Evolutionary conservation across 2,797 vertebrate species (phyloP).

Genomic region (Sebastiscus albofasciatus): DNA sequence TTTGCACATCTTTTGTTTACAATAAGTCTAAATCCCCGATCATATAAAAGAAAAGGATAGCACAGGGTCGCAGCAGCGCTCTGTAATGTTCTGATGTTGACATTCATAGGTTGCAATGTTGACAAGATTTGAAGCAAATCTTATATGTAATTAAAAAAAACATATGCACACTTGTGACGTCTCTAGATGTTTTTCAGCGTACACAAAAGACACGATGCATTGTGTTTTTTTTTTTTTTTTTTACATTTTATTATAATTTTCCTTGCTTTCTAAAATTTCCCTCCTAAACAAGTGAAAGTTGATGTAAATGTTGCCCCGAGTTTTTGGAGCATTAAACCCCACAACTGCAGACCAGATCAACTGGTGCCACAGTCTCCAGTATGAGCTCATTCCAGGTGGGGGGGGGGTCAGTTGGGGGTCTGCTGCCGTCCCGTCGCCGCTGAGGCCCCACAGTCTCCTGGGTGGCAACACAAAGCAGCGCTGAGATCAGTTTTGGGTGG

Average conservation of each 20-base stretch:
- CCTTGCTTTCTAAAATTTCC: conserved; percentile 60
- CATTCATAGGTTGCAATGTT: conserved; percentile 43
- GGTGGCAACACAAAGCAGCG: conserved; percentile 34
- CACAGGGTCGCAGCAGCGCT: conserved; percentile 4
- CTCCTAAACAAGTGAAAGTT: conserved; percentile 57
- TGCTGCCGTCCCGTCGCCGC: neutral
- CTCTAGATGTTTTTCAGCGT: neutral
- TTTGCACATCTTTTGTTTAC: conserved; percentile 16
- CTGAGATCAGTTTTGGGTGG: conserved; percentile 20
- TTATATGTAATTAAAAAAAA: conserved; percentile 58
- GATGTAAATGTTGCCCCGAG: conserved; percentile 43
- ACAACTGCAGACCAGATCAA: conserved; percentile 57
- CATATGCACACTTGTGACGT: neutral
- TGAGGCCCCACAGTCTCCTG: neutral
- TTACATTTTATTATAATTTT: conserved; percentile 68
- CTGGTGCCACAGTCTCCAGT: conserved; percentile 38
- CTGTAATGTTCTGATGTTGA: conserved; percentile 17
- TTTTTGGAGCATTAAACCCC: conserved; percentile 20
- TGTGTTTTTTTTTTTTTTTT: neutral
- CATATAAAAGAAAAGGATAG: neutral
- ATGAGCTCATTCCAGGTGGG: conserved; percentile 7
- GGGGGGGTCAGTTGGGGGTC: neutral
- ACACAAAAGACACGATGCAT: neutral
- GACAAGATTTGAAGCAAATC: conserved; percentile 49
- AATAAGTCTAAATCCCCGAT: conserved; percentile 3